Evolutionary conservation across 2,888 invertebrate genomes (phyloP).

Genomic region (Amiota minor): DNA sequence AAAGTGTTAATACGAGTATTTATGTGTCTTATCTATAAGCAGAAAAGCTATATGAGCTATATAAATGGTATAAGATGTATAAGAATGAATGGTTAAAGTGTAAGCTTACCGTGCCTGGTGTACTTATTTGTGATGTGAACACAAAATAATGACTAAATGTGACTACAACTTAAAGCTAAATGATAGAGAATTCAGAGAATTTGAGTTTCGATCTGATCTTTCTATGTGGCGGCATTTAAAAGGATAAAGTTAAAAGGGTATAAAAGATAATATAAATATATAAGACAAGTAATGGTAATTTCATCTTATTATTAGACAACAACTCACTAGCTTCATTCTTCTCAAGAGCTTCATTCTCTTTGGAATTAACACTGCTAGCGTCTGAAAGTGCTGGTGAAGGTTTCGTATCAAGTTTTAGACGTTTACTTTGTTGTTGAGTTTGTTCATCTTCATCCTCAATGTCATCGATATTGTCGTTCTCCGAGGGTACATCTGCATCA

Average conservation of each 20-base stretch:
- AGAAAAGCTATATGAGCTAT: no score
- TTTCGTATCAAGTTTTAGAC: slow-evolving; percentile 50
- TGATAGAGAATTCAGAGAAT: slow-evolving; percentile 13
- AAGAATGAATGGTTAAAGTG: not conserved
- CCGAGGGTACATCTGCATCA: not conserved
- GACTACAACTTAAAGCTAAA: slow-evolving; percentile 3
- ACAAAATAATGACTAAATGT: not conserved
- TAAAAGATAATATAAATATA: slow-evolving; percentile 35
- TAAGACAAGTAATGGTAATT: slow-evolving; percentile 26
- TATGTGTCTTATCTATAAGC: not conserved
- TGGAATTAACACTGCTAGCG: slow-evolving; percentile 70
- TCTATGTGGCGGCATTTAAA: slow-evolving; percentile 41
- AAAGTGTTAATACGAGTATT: not conserved
- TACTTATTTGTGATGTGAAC: not conserved
- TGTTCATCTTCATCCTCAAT: not conserved
- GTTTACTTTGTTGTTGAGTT: slow-evolving; percentile 33
- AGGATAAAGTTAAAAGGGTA: slow-evolving; percentile 39
- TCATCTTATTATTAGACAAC: not conserved
- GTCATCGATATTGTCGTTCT: not conserved
- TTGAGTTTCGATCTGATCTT: not conserved
- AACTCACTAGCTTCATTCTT: slow-evolving; percentile 53
- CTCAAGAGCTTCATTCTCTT: slow-evolving; percentile 68
- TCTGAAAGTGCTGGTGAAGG: slow-evolving; percentile 71
- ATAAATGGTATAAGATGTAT: no score
- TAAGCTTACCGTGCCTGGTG: not conserved